Conservation (phyloP, 2,113 vertebrate species). For the Pithys albifrons region DNA sequence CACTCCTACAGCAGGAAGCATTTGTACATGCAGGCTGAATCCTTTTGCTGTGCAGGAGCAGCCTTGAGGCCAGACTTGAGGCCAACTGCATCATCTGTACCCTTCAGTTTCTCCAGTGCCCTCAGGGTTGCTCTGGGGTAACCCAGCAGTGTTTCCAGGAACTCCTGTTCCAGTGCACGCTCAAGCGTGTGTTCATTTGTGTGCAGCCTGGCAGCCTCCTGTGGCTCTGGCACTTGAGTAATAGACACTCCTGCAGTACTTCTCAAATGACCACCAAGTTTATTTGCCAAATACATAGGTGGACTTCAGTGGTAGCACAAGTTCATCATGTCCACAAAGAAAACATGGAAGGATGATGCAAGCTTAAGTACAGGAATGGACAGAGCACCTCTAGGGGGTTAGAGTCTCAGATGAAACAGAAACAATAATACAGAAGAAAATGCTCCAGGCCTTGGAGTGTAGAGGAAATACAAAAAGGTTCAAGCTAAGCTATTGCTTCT, state of each 20-base stretch:
- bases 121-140: not conserved
- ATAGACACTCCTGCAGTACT: not conserved
- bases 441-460: not conserved
- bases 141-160: not conserved
- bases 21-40: not conserved
- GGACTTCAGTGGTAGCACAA: not conserved
- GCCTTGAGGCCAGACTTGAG: not conserved
- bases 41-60: not conserved
- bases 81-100: not conserved
- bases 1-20: not conserved
- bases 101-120: not conserved
- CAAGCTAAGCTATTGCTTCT: not conserved
- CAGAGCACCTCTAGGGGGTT: not conserved
- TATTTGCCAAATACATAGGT: not conserved
- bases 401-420: not conserved
- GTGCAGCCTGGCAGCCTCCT: not conserved
- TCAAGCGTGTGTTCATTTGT: fast-evolving
- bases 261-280: not conserved
- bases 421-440: slow-evolving; percentile 2
- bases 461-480: not conserved
- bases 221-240: not conserved
- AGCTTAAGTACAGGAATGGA: not conserved
- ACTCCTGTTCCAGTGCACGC: fast-evolving
- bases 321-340: not conserved
- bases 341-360: not conserved